A percentile compares a stretch with the other conserved stretches of the same genome.
These are phyloP conservation scores for Saguinus imperator DNA, from an alignment of 2,113 vertebrate species.

Conservation along the genomic window DNA sequence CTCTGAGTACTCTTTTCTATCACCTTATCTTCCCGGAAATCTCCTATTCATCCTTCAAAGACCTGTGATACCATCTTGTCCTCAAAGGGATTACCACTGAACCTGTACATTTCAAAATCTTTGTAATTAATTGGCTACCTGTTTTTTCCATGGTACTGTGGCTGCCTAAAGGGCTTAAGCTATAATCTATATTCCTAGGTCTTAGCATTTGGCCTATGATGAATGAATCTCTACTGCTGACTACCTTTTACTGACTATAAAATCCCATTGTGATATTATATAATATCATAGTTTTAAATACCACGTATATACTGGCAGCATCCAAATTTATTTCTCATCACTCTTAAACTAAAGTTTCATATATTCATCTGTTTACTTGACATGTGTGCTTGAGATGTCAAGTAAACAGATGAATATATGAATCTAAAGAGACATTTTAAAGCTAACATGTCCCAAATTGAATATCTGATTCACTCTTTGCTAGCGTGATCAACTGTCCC, in stretches of 20 bases:
- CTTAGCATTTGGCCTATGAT: background rate
- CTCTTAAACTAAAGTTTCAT: background rate
- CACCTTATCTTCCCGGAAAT: background rate
- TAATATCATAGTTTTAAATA: background rate
- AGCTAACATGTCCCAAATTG: background rate
- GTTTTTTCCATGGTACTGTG: background rate
- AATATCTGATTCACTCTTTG: background rate
- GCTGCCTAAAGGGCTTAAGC: background rate
- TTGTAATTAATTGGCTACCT: background rate
- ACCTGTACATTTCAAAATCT: background rate
- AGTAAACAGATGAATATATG: background rate
- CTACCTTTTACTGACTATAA: background rate
- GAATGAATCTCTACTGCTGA: background rate
- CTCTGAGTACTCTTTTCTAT: background rate
- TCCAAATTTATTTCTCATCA: background rate
- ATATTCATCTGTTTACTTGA: background rate
- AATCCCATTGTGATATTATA: background rate
- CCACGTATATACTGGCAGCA: background rate
- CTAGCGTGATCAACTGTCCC: background rate
- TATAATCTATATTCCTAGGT: background rate
- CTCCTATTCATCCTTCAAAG: background rate
- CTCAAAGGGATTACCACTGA: background rate
- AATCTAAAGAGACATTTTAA: background rate
- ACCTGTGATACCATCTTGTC: background rate
- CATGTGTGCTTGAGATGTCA: background rate